Evolutionary conservation across 2,888 invertebrate genomes (phyloP).

Genomic region (Parasteatoda lunata): DNA sequence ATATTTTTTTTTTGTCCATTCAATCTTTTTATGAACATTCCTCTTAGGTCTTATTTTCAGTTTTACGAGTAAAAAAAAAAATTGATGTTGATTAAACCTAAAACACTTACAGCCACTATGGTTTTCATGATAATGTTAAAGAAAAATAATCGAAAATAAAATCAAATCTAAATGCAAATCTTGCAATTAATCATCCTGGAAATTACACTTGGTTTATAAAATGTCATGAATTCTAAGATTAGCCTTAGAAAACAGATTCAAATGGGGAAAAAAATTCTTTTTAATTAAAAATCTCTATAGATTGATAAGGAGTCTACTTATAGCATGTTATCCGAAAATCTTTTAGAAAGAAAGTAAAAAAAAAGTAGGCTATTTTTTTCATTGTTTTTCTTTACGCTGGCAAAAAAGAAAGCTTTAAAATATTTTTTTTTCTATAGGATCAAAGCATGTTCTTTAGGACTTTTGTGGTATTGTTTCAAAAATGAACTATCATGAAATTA

Average conservation of each 20-base stretch:
- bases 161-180: slow-evolving; percentile 3
- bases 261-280: not conserved
- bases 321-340: not conserved
- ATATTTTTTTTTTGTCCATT: not conserved
- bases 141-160: not conserved
- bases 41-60: not conserved
- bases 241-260: no score
- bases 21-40: not conserved
- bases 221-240: not conserved
- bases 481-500: no score
- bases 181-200: not conserved
- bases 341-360: no score
- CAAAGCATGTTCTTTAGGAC: slow-evolving; percentile 6
- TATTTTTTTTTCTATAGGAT: slow-evolving; percentile 35
- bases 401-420: slow-evolving; percentile 23
- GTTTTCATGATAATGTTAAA: not conserved
- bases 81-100: not conserved
- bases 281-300: not conserved
- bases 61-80: not conserved
- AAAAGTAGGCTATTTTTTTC: no score
- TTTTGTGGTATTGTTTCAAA: no score
- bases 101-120: not conserved
- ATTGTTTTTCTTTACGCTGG: no score
- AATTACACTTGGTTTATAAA: not conserved
- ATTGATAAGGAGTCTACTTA: not conserved